A percentile compares a stretch with the other conserved stretches of the same genome.
phyloP scores from a whole-genome alignment of 1,140 invertebrate species.

The Cotesia chilonis region DNA sequence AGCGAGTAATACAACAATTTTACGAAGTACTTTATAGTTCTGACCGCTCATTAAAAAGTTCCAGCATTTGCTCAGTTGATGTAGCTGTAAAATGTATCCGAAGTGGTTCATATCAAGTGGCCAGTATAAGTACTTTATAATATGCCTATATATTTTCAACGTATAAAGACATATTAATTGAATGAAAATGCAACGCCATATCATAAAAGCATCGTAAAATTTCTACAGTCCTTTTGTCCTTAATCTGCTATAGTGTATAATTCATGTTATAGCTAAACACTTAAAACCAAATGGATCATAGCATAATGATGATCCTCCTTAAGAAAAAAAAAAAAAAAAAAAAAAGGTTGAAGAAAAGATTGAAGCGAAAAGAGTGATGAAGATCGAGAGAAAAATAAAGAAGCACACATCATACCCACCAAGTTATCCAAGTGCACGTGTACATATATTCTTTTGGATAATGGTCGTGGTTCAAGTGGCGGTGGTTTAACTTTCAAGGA shows the following conservation, averaged over 20 bases:
- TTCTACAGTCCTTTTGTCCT: slow-evolving; percentile 3
- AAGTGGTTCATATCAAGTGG: slow-evolving; percentile 36
- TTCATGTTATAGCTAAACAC: no score
- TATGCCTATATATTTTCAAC: not conserved
- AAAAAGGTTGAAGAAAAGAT: slow-evolving; percentile 5
- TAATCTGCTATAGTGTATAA: not conserved
- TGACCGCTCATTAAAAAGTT: slow-evolving; percentile 56
- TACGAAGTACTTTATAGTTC: slow-evolving; percentile 13
- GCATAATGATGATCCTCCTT: not conserved
- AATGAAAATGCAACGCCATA: not conserved
- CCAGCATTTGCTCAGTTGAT: slow-evolving; percentile 49
- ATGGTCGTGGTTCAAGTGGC: slow-evolving; percentile 52
- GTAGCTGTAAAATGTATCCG: slow-evolving; percentile 50
- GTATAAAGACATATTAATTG: not conserved
- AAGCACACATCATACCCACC: not conserved
- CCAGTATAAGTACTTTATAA: not conserved
- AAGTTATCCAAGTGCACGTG: slow-evolving; percentile 39
- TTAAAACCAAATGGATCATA: not conserved
- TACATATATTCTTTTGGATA: slow-evolving; percentile 40
- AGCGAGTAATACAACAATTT: not conserved
- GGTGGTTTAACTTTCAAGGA: slow-evolving; percentile 55
- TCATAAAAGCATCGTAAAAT: slow-evolving; percentile 11
- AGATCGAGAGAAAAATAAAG: not conserved
- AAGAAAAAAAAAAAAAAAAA: not conserved
- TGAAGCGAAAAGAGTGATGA: slow-evolving; percentile 3